Evolutionary conservation across 2,797 vertebrate species (phyloP), one percentile per base, ranked within the genome.

Genomic region (Tokudaia muenninki): DNA sequence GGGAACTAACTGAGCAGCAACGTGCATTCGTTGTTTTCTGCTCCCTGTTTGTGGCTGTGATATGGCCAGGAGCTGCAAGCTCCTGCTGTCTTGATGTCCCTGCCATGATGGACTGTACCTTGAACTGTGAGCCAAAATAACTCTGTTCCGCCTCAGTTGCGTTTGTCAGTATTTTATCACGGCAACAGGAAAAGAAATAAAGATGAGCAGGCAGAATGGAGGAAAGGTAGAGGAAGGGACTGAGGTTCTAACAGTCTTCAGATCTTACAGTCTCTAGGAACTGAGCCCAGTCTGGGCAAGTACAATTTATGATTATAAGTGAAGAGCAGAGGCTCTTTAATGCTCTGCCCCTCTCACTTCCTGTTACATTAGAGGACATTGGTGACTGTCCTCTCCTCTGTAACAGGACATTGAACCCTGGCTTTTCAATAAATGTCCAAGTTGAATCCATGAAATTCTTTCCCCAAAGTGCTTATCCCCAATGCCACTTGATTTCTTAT

Each of bases 381-480:
- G 70, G n/a, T 21, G 70, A 0, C 14, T 70, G 61, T 31, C 75
- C 63, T 61, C 31, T 31, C 75, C 63, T 61, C 34, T 41, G 0
- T 24, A 11, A 79, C 0, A 79, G 55, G n/a, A n/a, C 29, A 70
- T 12, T 63, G 84, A 86, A 74, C 41, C 14, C 16, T n/a, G 59
- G n/a, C 74, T 91, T 95, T 65, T 52, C 41, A 29, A 24, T 59
- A 81, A 94, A 83, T 47, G 87, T 13, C 44, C 82, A 44, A 92
- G 79, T 41, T 87, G 95, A 95, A 74, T 72, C 34, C 29, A 37
- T 75, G 65, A 90, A 75, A 67, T 81, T 75, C 10, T 95, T 87
- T 87, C 50, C 57, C 79, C 55, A 59, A 61, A 90, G 47, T 52
- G 10, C 47, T 90, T 84, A 78, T 16, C 22, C 19, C 92, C 65